phyloP scores from a whole-genome alignment of 2,888 invertebrate species.

The Habrosyne pyritoides region DNA sequence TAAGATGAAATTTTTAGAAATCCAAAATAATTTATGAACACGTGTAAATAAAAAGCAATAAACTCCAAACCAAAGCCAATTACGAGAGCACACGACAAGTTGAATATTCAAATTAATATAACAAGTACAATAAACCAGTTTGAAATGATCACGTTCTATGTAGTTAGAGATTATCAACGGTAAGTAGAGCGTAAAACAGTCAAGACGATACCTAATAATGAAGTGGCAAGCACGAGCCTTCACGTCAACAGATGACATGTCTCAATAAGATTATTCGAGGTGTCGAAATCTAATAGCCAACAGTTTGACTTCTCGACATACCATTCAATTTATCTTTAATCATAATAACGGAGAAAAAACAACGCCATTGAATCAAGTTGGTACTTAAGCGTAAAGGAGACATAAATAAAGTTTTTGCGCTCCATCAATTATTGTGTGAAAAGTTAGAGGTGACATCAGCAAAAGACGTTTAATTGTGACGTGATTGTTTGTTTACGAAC shows the following conservation, averaged over 20 bases:
- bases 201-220: conserved; percentile 42
- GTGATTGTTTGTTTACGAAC: not conserved
- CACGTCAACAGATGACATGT: conserved; percentile 47
- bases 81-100: conserved; percentile 10
- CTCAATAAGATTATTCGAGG: conserved; percentile 45
- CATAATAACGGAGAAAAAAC: not conserved
- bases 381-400: not conserved
- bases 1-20: not conserved
- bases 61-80: conserved; percentile 6
- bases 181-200: conserved; percentile 51
- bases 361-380: not conserved
- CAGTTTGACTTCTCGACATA: conserved; percentile 15
- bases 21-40: not conserved
- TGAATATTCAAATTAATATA: conserved; percentile 29
- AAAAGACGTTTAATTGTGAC: not conserved
- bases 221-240: conserved; percentile 41
- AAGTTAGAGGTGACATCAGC: not conserved
- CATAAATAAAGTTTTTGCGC: not conserved
- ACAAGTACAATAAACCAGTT: conserved; percentile 39
- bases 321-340: conserved; percentile 8
- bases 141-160: conserved; percentile 41
- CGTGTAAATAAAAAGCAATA: not conserved
- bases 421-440: not conserved
- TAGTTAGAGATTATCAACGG: conserved; percentile 44
- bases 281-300: conserved; percentile 30